Evolutionary conservation across 2,888 invertebrate genomes (phyloP).

Genomic region (Entomobrya proxima): DNA sequence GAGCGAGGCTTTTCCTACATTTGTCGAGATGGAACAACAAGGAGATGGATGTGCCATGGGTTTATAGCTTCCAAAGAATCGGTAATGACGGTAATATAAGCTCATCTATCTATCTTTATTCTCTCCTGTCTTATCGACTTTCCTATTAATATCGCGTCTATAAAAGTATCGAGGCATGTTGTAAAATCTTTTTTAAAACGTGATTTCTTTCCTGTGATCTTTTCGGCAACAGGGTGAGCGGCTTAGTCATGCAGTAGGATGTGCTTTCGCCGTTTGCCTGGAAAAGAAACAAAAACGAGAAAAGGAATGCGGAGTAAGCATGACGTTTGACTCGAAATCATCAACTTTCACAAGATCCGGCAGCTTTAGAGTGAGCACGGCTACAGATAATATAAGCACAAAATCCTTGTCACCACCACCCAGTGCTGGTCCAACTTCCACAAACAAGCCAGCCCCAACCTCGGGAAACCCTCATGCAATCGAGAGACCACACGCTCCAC

Average conservation of each 20-base stretch:
- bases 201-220: background rate
- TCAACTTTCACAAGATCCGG: constrained; percentile 95
- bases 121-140: background rate
- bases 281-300: constrained; percentile 98
- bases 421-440: constrained; percentile 47
- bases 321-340: constrained; percentile 93
- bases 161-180: background rate
- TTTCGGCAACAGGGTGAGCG: constrained; percentile 87
- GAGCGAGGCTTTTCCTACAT: constrained; percentile 99
- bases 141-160: background rate
- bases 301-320: constrained; percentile 95
- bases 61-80: constrained; percentile 97
- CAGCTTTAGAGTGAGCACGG: constrained; percentile 90
- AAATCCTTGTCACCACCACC: constrained; percentile 72
- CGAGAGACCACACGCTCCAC: constrained; percentile 96
- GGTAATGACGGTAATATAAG: constrained; percentile 78
- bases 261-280: constrained; percentile 98
- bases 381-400: constrained; percentile 82
- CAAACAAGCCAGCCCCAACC: constrained; percentile 20
- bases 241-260: constrained; percentile 98
- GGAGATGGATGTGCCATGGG: constrained; percentile 99
- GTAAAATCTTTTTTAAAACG: background rate
- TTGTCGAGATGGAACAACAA: constrained; percentile 97
- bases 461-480: constrained; percentile 77
- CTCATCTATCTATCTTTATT: background rate